phyloP scores from a whole-genome alignment of 2,113 vertebrate genomes.

The Ranitomeya variabilis region DNA sequence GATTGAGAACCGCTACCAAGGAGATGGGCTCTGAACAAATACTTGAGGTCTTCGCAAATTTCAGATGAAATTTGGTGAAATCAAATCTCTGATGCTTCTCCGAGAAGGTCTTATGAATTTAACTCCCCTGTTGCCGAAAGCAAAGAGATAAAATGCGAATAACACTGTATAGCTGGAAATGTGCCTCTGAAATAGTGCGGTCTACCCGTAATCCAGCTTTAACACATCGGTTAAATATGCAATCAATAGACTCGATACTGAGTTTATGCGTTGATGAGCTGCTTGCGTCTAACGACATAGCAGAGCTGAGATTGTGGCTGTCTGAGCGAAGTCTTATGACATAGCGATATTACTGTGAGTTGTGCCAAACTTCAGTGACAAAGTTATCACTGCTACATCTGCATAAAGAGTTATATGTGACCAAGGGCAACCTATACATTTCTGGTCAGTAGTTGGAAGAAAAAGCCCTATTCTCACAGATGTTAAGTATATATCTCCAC shows the following conservation, averaged over 20 bases:
- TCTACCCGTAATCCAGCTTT: background rate
- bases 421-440: background rate
- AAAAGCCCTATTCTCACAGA: background rate
- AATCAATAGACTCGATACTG: background rate
- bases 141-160: background rate
- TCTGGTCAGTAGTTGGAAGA: background rate
- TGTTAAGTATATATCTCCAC: background rate
- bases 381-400: background rate
- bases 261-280: background rate
- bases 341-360: background rate
- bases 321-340: background rate
- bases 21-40: conserved; percentile 41
- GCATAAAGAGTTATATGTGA: background rate
- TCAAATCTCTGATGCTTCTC: background rate
- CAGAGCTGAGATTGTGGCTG: background rate
- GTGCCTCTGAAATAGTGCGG: background rate
- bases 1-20: conserved; percentile 44
- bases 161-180: background rate
- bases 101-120: background rate
- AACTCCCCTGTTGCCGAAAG: conserved; percentile 23
- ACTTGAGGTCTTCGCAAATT: conserved; percentile 24
- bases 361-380: background rate
- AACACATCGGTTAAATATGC: background rate
- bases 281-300: background rate
- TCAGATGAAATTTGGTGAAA: conserved; percentile 38